These are phyloP conservation scores for Rhinella marina DNA, from an alignment of 2,797 vertebrate species.

Conservation along the genomic window DNA sequence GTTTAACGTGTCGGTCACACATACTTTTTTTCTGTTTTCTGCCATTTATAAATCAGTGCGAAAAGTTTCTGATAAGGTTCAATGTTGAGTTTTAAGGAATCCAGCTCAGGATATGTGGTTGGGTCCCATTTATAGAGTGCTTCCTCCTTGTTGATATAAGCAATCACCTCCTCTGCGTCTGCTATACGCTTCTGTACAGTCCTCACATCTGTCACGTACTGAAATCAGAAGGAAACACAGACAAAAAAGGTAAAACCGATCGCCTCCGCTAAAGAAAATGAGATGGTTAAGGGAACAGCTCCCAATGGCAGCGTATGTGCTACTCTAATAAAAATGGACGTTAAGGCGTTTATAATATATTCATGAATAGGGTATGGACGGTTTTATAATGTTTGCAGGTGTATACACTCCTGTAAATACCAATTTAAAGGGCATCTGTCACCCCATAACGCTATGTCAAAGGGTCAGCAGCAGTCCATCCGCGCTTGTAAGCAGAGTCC, in stretches of 20 bases:
- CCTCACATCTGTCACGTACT: conserved; percentile 87
- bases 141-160: conserved; percentile 89
- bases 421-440: neutral
- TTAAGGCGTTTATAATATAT: too few relatives aligned
- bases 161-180: conserved; percentile 81
- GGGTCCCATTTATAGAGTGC: conserved; percentile 81
- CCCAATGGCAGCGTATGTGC: too few relatives aligned
- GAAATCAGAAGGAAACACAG: conserved; percentile 60
- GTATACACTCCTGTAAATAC: neutral
- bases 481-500: too few relatives aligned
- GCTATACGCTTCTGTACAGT: conserved; percentile 85
- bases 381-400: neutral
- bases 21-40: conserved; percentile 87
- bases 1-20: neutral
- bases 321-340: too few relatives aligned
- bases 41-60: conserved; percentile 87
- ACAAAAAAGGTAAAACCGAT: neutral
- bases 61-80: conserved; percentile 92
- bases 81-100: conserved; percentile 79
- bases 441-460: too few relatives aligned
- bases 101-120: conserved; percentile 84
- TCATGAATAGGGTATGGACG: too few relatives aligned
- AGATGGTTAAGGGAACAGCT: too few relatives aligned
- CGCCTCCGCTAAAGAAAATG: neutral
- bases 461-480: too few relatives aligned